Evolutionary conservation across 64 coral and sea anemone genomes (phyloP).

Genomic region (Anthopleura sola): DNA sequence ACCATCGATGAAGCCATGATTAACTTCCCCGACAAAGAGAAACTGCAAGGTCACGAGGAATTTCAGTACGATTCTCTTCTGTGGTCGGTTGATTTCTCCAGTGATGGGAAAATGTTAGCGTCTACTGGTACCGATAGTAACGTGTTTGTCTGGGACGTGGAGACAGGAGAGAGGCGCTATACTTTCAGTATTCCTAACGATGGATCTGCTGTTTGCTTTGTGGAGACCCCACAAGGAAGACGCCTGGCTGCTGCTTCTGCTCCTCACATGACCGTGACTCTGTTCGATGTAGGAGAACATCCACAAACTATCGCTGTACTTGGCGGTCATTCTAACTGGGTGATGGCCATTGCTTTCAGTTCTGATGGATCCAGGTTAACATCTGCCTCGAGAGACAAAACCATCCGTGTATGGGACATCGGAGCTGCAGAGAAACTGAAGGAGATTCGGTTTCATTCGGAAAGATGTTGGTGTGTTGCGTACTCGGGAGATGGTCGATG

Average conservation of each 20-base stretch:
- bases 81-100: constrained; percentile 53
- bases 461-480: constrained; percentile 57
- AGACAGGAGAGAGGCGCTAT: constrained; percentile 15
- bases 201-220: constrained; percentile 31
- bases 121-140: constrained; percentile 30
- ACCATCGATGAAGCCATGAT: constrained; percentile 27
- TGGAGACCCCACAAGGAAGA: constrained; percentile 31
- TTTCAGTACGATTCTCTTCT: constrained; percentile 41
- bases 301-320: constrained; percentile 38
- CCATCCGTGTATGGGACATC: constrained; percentile 53
- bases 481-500: constrained; percentile 54
- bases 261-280: constrained; percentile 44
- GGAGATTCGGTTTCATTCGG: constrained; percentile 46
- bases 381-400: constrained; percentile 40
- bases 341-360: constrained; percentile 45
- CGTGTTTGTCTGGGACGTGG: constrained; percentile 35
- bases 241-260: constrained; percentile 42
- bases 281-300: constrained; percentile 16
- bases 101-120: constrained; percentile 40
- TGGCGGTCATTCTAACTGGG: constrained; percentile 51
- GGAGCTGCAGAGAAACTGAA: constrained; percentile 46
- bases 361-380: constrained; percentile 29
- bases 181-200: constrained; percentile 46
- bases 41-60: not conserved
- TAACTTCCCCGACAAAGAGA: constrained; percentile 43